A percentile compares a stretch with the other conserved stretches of the same genome.
Evolutionary conservation across 2,113 vertebrate genomes (phyloP).

Genomic region (Ia io): DNA sequence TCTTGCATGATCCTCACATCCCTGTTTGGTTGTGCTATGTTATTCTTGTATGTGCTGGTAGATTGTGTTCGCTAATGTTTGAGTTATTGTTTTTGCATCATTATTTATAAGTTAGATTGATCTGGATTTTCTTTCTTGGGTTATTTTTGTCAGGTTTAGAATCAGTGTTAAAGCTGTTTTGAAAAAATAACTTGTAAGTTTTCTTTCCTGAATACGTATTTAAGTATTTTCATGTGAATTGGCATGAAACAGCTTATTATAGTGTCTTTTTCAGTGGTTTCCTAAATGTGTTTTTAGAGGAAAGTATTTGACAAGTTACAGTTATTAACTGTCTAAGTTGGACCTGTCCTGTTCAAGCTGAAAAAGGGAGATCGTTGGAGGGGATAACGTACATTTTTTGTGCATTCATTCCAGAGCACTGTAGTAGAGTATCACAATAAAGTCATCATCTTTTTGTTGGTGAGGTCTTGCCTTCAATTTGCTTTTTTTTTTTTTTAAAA

Average conservation of each 20-base stretch:
- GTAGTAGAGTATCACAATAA: neutral
- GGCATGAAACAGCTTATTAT: neutral
- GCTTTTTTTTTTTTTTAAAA: too few relatives aligned
- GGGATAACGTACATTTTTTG: neutral
- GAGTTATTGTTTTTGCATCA: conserved; percentile 44
- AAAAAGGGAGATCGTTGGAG: conserved; percentile 65
- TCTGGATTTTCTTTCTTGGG: conserved; percentile 30
- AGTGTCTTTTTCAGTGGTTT: neutral
- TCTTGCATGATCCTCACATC: neutral
- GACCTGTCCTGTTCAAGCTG: conserved; percentile 69
- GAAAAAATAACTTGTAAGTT: neutral
- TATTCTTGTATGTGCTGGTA: neutral
- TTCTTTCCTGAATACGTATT: conserved; percentile 39
- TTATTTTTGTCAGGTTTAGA: conserved; percentile 44
- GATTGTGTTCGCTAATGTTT: conserved; percentile 29
- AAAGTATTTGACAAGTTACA: conserved; percentile 45
- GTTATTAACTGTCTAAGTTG: conserved; percentile 73
- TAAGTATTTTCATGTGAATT: conserved; percentile 27
- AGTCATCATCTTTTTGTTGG: too few relatives aligned
- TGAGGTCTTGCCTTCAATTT: too few relatives aligned
- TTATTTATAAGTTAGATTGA: conserved; percentile 46
- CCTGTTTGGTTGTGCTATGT: neutral
- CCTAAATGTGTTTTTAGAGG: neutral
- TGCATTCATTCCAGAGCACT: neutral
- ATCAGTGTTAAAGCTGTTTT: conserved; percentile 28